Conservation (phyloP, 2,113 vertebrate species). For the Campylomormyrus tamandua region DNA sequence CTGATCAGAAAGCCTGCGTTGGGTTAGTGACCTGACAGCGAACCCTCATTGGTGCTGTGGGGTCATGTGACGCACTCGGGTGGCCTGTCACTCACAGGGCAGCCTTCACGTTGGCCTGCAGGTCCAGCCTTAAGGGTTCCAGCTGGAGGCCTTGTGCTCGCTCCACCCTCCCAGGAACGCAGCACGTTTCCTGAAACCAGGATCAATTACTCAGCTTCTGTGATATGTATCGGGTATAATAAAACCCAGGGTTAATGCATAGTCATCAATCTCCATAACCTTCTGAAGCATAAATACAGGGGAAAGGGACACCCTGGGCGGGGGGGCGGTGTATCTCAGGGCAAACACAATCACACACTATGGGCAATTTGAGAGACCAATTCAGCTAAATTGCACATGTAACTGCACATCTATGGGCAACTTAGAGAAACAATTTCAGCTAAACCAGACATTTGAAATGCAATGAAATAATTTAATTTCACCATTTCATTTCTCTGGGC, state of each 20-base stretch:
- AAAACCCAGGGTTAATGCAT: not conserved
- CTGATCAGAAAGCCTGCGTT: not conserved
- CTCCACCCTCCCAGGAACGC: conserved; percentile 58
- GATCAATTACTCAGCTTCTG: not conserved
- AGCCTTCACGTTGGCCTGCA: conserved; percentile 60
- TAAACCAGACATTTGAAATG: not conserved
- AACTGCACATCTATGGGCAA: not conserved
- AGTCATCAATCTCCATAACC: not conserved
- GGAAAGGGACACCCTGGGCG: not conserved
- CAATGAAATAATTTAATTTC: not conserved
- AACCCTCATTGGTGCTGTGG: not conserved
- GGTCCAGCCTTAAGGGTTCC: conserved; percentile 60
- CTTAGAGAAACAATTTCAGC: not conserved
- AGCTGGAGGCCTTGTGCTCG: conserved; percentile 57
- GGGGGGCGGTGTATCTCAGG: not conserved
- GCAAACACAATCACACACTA: not conserved
- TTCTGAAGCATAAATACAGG: not conserved
- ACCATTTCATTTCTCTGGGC: not conserved
- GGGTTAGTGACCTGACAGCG: conserved; percentile 27
- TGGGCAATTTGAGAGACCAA: not conserved
- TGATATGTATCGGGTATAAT: not conserved
- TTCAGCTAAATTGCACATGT: not conserved
- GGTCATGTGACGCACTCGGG: fast-evolving
- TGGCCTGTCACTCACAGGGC: conserved; percentile 59
- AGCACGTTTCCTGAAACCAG: conserved; percentile 51